A percentile compares a stretch with the other conserved stretches of the same genome.
Evolutionary conservation across 2,888 invertebrate species (phyloP).

Genomic region (Papilio protenor): DNA sequence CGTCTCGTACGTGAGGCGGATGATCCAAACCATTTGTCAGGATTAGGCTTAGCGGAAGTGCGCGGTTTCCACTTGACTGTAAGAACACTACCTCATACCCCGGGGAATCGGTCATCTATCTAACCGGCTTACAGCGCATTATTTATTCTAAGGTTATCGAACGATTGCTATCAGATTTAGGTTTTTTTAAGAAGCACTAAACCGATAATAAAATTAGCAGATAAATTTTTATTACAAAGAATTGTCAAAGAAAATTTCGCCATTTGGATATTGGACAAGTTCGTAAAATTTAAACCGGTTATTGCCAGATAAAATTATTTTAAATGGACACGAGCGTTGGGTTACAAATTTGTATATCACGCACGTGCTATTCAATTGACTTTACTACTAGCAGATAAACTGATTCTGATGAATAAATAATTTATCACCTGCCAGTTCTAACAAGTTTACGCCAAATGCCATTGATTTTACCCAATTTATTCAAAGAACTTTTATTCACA

Average conservation of each 20-base stretch:
- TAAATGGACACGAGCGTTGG: constrained; percentile 12
- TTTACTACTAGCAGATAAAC: constrained; percentile 8
- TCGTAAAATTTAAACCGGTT: constrained; percentile 31
- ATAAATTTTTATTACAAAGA: constrained; percentile 11
- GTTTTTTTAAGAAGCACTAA: constrained; percentile 16
- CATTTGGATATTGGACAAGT: constrained; percentile 13
- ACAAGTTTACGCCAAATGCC: constrained; percentile 8
- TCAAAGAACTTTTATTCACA: constrained; percentile 27
- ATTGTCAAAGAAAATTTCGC: constrained; percentile 3
- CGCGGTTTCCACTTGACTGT: constrained; percentile 33
- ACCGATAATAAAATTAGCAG: constrained; percentile 9
- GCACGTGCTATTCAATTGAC: constrained; percentile 31
- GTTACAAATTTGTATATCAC: constrained; percentile 30
- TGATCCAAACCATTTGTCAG: constrained; percentile 82
- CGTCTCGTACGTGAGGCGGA: constrained; percentile 67
- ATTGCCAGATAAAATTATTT: constrained; percentile 31
- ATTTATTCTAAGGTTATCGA: constrained; percentile 23
- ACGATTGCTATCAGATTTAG: constrained; percentile 29
- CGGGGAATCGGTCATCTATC: constrained; percentile 39
- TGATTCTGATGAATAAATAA: constrained; percentile 38
- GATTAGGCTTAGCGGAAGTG: constrained; percentile 71
- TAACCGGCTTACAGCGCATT: constrained; percentile 6
- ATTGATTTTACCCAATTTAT: constrained; percentile 10
- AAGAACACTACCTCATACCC: constrained; percentile 18
- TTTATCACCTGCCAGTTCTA: constrained; percentile 9